Conservation (phyloP, 2,797 vertebrate genomes). For the Propithecus perrieri region DNA sequence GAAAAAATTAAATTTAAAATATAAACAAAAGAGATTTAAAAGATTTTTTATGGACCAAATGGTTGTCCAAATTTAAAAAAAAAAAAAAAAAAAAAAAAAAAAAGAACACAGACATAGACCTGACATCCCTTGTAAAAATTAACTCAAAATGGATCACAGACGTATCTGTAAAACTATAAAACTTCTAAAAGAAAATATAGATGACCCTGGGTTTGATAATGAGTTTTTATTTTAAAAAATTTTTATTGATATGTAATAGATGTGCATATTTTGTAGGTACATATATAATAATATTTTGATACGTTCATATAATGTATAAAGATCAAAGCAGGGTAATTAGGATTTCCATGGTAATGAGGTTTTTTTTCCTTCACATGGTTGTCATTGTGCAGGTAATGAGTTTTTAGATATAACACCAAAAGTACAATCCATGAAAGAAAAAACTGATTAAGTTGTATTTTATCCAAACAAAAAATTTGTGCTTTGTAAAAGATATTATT, state of each 20-base stretch:
- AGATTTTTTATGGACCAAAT: too few relatives aligned
- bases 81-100: not conserved
- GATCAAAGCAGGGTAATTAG: not conserved
- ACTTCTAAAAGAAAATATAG: not conserved
- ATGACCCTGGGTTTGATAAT: not conserved
- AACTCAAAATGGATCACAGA: not conserved
- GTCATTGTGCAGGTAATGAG: not conserved
- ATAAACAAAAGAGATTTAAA: too few relatives aligned
- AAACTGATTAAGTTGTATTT: not conserved
- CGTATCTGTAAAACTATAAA: not conserved
- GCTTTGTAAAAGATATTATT: not conserved
- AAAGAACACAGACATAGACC: not conserved
- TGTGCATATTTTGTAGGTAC: not conserved
- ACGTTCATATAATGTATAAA: not conserved
- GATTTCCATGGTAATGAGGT: not conserved
- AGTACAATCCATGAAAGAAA: not conserved
- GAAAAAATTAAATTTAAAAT: too few relatives aligned
- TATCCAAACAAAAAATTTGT: not conserved
- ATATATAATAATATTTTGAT: not conserved
- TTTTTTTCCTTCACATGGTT: not conserved
- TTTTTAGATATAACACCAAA: not conserved
- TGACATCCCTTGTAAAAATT: not conserved
- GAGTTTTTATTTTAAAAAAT: not conserved
- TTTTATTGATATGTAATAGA: not conserved
- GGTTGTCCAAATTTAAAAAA: too few relatives aligned